Base-by-base conservation (phyloP, 2,797 vertebrate genomes). In the Denticeps clupeoides region DNA sequence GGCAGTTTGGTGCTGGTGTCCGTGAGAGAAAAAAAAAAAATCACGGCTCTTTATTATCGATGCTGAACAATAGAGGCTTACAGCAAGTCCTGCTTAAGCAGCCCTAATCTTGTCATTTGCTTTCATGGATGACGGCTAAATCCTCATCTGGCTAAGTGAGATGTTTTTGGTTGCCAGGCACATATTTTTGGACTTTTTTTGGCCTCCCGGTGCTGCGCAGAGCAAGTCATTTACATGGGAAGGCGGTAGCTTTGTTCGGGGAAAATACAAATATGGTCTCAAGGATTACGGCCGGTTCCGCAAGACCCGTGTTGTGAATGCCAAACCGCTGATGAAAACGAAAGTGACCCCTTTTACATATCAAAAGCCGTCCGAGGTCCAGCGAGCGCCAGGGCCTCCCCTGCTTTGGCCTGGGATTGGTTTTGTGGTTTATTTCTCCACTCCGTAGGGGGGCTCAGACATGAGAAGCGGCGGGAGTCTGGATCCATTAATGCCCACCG, bases 51-150 rank as follows among this genome's bases (percentile, higher is more conserved):
- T 49, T 32, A 35, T 58, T n/a, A 38, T 55, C 49, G 49, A 53
- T 49, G 32, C 26, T 37, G 52, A 19, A 32, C 55, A 58, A 47
- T 55, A n/a, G 41, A 55, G 33, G 8, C 24, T 32, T 45, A 37
- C 24, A 28, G 35, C 12, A 41, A 24, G 33, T 18, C n/a, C 43
- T 45, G 4, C 15, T 28, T 40, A 59, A 29, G 9, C 40, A 45
- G 56, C 15, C 69, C 35, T 59, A 63, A 69, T 74, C 58, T 58
- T 38, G 12, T 59, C 42, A 53, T 73, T 69, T 54, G 46, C 56
- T 72, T 64, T 63, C 13, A 52, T 60, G 49, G 53, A 70, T 56
- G 58, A 56, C 59, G 41, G 10, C 47, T 49, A 47, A 60, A 69
- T 64, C 62, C 49, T 41, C n/a, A n/a, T n/a, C n/a, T n/a, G n/a